Evolutionary conservation across 1,140 invertebrate species (phyloP), one percentile per base, ranked within the genome.

Genomic region (Eumaeus atala): DNA sequence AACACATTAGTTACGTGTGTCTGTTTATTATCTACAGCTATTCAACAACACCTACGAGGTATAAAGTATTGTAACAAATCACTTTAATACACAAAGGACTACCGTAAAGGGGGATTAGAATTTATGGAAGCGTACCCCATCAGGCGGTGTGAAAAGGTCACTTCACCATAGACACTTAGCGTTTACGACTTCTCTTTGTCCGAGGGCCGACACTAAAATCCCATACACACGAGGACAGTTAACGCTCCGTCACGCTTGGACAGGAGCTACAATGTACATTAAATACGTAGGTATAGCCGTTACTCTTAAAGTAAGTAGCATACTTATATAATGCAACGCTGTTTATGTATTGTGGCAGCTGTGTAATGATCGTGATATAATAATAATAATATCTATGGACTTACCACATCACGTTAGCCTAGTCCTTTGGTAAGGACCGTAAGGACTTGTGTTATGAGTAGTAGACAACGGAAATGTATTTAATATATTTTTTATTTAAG

Each of bases 171-270:
- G 56, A 56, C 53, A 47, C 40, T 44, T 18, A 17, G n/a, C 11
- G 37, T 76, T 76, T 73, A 76, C 62, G 66, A 66, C 62, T 65
- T 69, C 64, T 68, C 70, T 75, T 73, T 76, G 70, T 73, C 58
- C 62, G 38, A 14, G 40, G 17, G 16, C 40, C 40, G 14, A 44
- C 40, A 44, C 40, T 55, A 67, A 72, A 72, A 61, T 58, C 58
- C 65, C 65, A 68, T 72, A 69, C 64, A 61, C 21, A 28, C 21
- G 21, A 44, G 40, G 40, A 16, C 40, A 37, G 35, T 37, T 37
- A 37, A 9, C 35, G 17, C 40, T 44, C 16, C 4, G 40, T 44
- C 40, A 44, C 40, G 40, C 14, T 44, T 14, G 40, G 7, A 1
- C 9, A 6, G 12, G 5, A 14, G 14, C 17, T 44, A 44, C 40